Base-by-base conservation (phyloP, 2,888 invertebrate genomes). In the Phasia obesa region DNA sequence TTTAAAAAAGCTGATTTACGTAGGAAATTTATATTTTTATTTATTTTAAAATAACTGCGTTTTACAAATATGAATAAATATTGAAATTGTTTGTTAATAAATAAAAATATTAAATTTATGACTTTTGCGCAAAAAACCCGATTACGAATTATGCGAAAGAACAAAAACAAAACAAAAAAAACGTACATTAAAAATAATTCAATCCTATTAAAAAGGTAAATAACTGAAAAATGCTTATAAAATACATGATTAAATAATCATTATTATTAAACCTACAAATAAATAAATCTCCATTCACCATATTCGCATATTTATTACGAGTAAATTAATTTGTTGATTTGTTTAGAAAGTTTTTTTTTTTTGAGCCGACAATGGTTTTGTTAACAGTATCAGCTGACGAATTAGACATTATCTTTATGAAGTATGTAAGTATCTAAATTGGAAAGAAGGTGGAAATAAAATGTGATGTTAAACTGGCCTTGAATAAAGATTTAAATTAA, bases 31-130 rank as follows among this genome's bases (percentile, higher is more conserved):
- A 21, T 51, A 42, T 55, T 25, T 25, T 25, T 25, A 62, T 53
- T 47, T 81, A 17, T 49, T 64, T 62, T 47, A 19, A 51, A 71
- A 71, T 76, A 76, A 71, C 69, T 76, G 70, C 49, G 70, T 70
- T 75, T 70, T 42, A 71, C 64, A 75, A 27, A 67, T 75, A 51
- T 19, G 5, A 31, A 38, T 7, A 71, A 21, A 35, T 60, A 47
- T 38, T 65, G 44, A 21, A 71, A 57, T 19, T 44, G 35, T 67
- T 67, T 74, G 47, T 70, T 75, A 57, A 75, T 75, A 75, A 76
- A 59, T 57, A 75, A 70, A 75, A 76, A 59, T 57, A 59, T 76
- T 81, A 53, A 71, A 71, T 76, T 65, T 81, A 76, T 65, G 76
- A 65, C 51, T 76, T 76, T 31, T 38, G n/a, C 11, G 21, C 42